Evolutionary conservation across 2,888 invertebrate species (phyloP), one percentile per base, ranked within the genome.

Genomic region (Chydorus sphaericus): DNA sequence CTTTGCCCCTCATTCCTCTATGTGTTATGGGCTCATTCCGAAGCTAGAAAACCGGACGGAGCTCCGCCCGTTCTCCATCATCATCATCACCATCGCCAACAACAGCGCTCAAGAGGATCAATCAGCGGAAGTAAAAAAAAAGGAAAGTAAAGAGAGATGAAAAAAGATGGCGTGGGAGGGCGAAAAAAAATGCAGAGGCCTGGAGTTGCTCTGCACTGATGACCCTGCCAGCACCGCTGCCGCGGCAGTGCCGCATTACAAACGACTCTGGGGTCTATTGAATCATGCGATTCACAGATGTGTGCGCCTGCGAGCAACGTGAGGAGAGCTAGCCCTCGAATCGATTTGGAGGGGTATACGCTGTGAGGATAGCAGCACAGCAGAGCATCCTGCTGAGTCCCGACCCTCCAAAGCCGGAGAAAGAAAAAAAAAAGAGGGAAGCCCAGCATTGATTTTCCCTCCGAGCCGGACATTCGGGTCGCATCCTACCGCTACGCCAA

Each of bases 261-360:
- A 44, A 44, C 28, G 44, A 44, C 44, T 44, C 44, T 14, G 44
- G 28, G 20, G 28, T 23, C 44, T 44, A 44, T 44, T 44, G 44
- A 44, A 44, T 44, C 44, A 44, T 44, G 44, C 44, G 44, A 44
- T 44, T 44, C 44, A 23, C 44, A 44, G 44, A 44, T 44, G 44
- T 11, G 26, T 23, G 23, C 16, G 44, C 28, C 7, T 36, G 36
- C 16, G 8, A n/a, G n/a, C n/a, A n/a, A n/a, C 16, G 8, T 36
- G 26, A 16, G 11, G 23, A 20, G 28, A 44, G 44, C 44, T 44
- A 14, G 26, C 44, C n/a, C n/a, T 44, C 14, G 14, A 23, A 11
- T 14, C 44, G 20, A 44, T 23, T 33, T 10, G 33, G 33, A 8
- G 8, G 8, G 33, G 14, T 8, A 8, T 33, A 33, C 33, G 8